A percentile compares a stretch with the other conserved stretches of the same genome.
Evolutionary conservation across 2,113 vertebrate genomes (phyloP).

Genomic region (Dipodomys ordii): DNA sequence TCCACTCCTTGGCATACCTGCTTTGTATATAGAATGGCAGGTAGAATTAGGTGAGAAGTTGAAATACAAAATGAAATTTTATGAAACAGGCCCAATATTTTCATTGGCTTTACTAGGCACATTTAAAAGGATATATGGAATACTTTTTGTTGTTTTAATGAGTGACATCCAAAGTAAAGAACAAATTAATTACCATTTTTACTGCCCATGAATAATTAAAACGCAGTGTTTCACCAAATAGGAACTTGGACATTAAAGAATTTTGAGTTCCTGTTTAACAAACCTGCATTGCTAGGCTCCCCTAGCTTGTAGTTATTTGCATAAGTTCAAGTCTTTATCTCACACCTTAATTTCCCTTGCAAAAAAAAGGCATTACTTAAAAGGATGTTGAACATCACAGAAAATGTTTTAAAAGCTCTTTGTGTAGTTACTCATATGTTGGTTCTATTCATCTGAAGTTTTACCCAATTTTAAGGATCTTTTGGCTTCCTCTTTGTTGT

Average conservation of each 20-base stretch:
- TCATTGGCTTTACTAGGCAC: background rate
- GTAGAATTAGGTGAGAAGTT: slow-evolving; percentile 4
- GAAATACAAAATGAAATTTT: slow-evolving; percentile 15
- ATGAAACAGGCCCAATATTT: background rate
- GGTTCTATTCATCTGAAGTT: background rate
- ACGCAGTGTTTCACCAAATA: background rate
- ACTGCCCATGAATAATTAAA: background rate
- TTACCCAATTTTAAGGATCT: background rate
- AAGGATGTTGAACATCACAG: background rate
- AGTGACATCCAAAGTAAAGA: background rate
- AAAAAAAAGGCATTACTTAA: slow-evolving; percentile 23
- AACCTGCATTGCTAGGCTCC: slow-evolving; percentile 12
- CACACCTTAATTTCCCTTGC: background rate
- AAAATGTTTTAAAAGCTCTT: background rate
- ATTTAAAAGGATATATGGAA: background rate
- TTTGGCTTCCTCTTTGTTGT: background rate
- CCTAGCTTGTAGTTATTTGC: background rate
- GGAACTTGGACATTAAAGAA: slow-evolving; percentile 1
- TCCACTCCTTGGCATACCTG: background rate
- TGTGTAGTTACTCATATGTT: background rate
- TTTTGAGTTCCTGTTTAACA: slow-evolving; percentile 18
- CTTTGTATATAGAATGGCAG: background rate
- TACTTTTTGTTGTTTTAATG: background rate
- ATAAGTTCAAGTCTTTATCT: background rate
- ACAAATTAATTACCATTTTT: background rate